These are phyloP conservation scores for Lipophrys pholis DNA, from an alignment of 2,113 vertebrate species.

Conservation along the genomic window DNA sequence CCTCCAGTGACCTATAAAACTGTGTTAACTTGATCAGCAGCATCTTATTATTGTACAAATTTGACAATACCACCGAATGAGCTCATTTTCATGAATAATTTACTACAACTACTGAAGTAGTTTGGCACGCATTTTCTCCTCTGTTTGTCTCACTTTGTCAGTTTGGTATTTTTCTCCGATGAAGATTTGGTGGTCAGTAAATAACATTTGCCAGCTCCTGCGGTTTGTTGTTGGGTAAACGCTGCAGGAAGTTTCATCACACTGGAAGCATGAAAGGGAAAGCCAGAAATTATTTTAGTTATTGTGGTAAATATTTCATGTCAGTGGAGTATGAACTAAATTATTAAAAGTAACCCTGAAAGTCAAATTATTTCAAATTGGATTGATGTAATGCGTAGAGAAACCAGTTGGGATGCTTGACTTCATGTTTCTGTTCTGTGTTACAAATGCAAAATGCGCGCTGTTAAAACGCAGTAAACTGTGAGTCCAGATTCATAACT, in stretches of 20 bases:
- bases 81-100: constrained; percentile 49
- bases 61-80: constrained; percentile 13
- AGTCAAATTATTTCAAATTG: neutral
- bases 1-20: constrained; percentile 31
- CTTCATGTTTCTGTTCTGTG: neutral
- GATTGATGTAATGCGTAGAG: neutral
- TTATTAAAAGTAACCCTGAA: neutral
- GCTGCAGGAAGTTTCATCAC: constrained; percentile 3
- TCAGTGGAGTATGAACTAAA: neutral
- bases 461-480: too few species aligned
- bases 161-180: constrained; percentile 1
- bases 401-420: neutral
- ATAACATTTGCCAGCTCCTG: neutral
- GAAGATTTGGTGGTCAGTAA: constrained; percentile 4
- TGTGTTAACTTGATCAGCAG: neutral
- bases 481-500: too few species aligned
- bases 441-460: too few species aligned
- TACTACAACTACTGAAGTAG: constrained; percentile 2
- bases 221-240: neutral
- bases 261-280: constrained; percentile 1
- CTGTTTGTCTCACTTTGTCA: constrained; percentile 5
- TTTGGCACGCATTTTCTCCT: neutral
- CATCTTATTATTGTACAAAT: constrained; percentile 16
- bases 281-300: constrained; percentile 14
- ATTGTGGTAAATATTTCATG: constrained; percentile 4